Evolutionary conservation across 1,140 invertebrate genomes (phyloP), one percentile per base, ranked within the genome.

Genomic region (Mamestra configurata): DNA sequence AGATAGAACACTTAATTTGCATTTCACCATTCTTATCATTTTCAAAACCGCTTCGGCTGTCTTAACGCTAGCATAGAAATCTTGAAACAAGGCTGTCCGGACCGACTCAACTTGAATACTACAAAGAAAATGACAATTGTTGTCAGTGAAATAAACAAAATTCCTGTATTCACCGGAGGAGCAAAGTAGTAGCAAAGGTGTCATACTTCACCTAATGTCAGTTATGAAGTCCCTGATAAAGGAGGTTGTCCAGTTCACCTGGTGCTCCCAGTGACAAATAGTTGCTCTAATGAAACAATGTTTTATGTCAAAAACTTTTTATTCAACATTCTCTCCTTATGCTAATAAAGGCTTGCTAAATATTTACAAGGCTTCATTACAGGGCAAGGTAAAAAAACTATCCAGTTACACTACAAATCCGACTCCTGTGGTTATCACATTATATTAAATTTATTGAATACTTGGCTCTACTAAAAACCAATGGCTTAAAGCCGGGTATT

Each of bases 291-390:
- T 73, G n/a, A 92, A 93, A 92, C 86, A 92, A 88, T 88, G 88
- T 86, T 49, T 92, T 91, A 86, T 92, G 80, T 89, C 87, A 89
- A 93, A 91, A 91, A 85, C 84, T 87, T 93, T 93, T 93, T 90
- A 90, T 90, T 93, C 85, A 94, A 94, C 93, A 94, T 93, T 93
- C 86, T 90, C 89, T 91, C 83, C 92, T 94, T 94, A 94, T 76
- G 83, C 88, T 93, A 90, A 84, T 92, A 94, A 94, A 94, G 92
- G 92, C 92, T 93, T 92, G 86, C 88, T 92, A 91, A 88, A 88
- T 94, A 94, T 94, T 90, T 94, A 94, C 93, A 94, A 92, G 93
- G 92, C 91, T 92, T 93, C 90, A 94, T 90, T 93, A 94, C 90
- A 93, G 90, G 91, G 91, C 92, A 94, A 93, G 91, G 92, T 94